phyloP scores from a whole-genome alignment of 2,113 vertebrate species.

The Crotophaga sulcirostris region DNA sequence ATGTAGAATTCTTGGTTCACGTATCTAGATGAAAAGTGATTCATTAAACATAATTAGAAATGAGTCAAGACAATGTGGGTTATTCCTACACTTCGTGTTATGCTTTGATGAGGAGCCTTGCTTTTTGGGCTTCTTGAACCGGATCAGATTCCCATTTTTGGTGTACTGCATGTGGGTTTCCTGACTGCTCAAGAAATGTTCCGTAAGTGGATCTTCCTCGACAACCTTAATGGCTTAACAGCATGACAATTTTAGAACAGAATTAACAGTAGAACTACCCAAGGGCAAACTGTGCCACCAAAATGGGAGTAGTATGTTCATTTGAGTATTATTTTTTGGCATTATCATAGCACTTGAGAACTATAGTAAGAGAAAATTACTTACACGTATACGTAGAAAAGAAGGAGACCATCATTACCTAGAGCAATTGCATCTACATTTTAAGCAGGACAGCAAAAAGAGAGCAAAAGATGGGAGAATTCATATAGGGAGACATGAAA shows the following conservation, averaged over 20 bases:
- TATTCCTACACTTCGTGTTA: not conserved
- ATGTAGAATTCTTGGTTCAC: not conserved
- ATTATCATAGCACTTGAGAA: not conserved
- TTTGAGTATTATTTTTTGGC: not conserved
- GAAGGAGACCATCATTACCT: not conserved
- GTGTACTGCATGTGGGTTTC: not conserved
- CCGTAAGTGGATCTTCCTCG: not conserved
- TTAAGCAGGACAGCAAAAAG: not conserved
- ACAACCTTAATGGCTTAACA: not conserved
- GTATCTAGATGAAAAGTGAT: not conserved
- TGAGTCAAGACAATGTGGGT: slow-evolving; percentile 21
- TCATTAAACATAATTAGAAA: slow-evolving; percentile 21
- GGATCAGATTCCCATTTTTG: not conserved
- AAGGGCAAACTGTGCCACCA: not conserved
- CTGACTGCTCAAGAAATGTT: not conserved
- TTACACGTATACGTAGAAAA: not conserved
- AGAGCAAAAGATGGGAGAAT: not conserved
- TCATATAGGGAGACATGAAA: not conserved
- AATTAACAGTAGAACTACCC: not conserved
- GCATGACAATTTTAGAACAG: not conserved
- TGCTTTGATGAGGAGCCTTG: not conserved
- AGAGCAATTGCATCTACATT: not conserved
- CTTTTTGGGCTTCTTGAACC: not conserved
- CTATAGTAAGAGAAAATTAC: not conserved
- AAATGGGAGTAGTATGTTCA: not conserved